phyloP scores from a whole-genome alignment of 1,140 invertebrate genomes.

The Caenorhabditis latens region DNA sequence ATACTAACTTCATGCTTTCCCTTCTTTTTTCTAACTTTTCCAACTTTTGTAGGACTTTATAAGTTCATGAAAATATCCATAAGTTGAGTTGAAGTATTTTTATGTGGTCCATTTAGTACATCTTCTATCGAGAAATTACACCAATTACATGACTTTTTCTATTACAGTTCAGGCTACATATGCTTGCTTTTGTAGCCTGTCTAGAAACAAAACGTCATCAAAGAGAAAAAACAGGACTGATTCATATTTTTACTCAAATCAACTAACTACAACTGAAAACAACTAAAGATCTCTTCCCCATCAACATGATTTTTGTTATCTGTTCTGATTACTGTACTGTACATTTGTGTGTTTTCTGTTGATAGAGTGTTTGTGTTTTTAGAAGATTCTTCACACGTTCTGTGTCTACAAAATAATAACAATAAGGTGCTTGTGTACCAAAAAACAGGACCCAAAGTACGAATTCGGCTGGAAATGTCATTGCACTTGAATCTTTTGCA shows the following conservation, averaged over 20 bases:
- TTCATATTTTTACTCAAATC: not conserved
- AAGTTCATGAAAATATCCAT: too few relatives aligned
- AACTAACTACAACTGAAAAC: not conserved
- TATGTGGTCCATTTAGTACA: too few relatives aligned
- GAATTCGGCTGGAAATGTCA: too few relatives aligned
- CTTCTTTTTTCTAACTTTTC: too few relatives aligned
- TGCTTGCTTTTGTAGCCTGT: too few relatives aligned
- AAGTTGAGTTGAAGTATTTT: too few relatives aligned
- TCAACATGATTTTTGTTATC: constrained; percentile 12
- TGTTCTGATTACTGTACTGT: constrained; percentile 23
- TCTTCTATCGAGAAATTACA: too few relatives aligned
- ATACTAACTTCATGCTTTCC: too few relatives aligned
- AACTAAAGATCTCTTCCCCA: not conserved
- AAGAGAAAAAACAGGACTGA: not conserved
- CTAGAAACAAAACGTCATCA: not conserved
- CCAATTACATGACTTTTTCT: too few relatives aligned
- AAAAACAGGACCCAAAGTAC: not conserved
- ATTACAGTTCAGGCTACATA: too few relatives aligned
- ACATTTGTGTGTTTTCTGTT: not conserved
- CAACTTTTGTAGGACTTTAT: too few relatives aligned
- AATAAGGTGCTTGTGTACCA: not conserved
- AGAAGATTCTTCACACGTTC: constrained; percentile 10
- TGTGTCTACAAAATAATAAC: not conserved
- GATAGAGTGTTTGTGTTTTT: not conserved
- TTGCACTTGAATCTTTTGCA: too few relatives aligned